phyloP scores from a whole-genome alignment of 2,113 vertebrate species.

The Plestiodon gilberti region DNA sequence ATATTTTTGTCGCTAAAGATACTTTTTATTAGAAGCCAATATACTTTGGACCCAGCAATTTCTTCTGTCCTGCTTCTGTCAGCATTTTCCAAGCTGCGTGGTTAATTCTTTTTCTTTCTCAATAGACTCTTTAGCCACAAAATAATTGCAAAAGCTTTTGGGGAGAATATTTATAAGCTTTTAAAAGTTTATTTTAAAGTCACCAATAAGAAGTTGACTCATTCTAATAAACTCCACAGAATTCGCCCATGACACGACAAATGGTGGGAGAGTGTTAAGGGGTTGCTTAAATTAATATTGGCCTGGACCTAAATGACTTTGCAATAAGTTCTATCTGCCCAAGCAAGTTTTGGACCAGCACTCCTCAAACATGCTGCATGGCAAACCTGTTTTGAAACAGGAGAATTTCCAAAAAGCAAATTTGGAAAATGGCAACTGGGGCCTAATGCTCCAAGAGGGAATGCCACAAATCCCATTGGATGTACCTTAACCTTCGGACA shows the following conservation, averaged over 20 bases:
- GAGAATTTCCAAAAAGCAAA: neutral
- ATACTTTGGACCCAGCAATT: conserved; percentile 32
- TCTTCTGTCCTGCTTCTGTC: neutral
- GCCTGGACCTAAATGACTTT: neutral
- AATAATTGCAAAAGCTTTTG: conserved; percentile 2
- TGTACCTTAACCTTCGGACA: neutral
- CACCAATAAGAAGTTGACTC: neutral
- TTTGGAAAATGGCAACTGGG: neutral
- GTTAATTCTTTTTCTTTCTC: conserved; percentile 13
- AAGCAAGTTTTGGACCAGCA: neutral
- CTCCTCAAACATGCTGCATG: neutral
- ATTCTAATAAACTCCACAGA: conserved; percentile 26
- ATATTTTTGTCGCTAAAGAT: conserved; percentile 45
- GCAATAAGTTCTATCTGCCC: neutral
- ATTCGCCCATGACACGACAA: conserved; percentile 6
- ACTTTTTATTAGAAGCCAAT: conserved; percentile 40
- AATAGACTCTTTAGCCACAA: neutral
- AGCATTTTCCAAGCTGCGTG: neutral
- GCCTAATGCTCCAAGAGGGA: neutral
- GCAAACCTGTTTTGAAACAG: neutral
- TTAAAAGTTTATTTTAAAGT: conserved; percentile 38
- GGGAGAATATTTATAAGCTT: neutral
- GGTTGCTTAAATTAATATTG: conserved; percentile 1
- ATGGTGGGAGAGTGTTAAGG: conserved; percentile 4
- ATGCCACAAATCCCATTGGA: neutral